Evolutionary conservation across 2,797 vertebrate genomes (phyloP).

Genomic region (Myioborus melanocephalus): DNA sequence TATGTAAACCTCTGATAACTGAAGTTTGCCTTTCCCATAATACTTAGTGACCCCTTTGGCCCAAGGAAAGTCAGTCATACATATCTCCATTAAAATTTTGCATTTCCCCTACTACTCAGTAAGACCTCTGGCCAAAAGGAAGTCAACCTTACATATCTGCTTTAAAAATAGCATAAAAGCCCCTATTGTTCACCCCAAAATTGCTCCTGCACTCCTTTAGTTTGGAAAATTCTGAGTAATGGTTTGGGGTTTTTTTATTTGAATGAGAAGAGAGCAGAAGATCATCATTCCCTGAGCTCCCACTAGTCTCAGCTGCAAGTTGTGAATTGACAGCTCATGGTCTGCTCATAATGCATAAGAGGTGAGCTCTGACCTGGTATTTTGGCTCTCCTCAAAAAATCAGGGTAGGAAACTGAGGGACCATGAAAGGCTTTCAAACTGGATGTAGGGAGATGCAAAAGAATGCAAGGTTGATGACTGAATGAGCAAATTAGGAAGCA

Average conservation of each 20-base stretch:
- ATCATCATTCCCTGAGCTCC: not conserved
- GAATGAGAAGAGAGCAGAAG: not conserved
- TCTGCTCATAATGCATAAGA: not conserved
- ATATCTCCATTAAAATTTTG: not conserved
- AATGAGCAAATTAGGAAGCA: not conserved
- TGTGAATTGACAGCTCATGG: not conserved
- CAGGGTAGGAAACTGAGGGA: not conserved
- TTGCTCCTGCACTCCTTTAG: not conserved
- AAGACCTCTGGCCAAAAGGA: not conserved
- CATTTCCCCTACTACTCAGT: not conserved
- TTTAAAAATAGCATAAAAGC: not conserved
- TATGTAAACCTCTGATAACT: not conserved
- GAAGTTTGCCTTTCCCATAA: not conserved
- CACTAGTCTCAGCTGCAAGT: not conserved
- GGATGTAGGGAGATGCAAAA: not conserved
- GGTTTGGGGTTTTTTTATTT: fast-evolving
- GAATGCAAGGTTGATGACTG: not conserved
- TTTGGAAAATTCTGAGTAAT: not conserved
- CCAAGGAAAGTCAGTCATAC: not conserved
- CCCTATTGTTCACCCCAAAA: not conserved
- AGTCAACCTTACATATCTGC: not conserved
- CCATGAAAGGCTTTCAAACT: not conserved
- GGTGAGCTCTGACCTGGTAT: not conserved
- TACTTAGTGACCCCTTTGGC: not conserved
- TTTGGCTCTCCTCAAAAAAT: not conserved